A percentile compares a stretch with the other conserved stretches of the same genome.
Evolutionary conservation across 2,113 vertebrate genomes (phyloP).

Genomic region (Trematomus loennbergii): DNA sequence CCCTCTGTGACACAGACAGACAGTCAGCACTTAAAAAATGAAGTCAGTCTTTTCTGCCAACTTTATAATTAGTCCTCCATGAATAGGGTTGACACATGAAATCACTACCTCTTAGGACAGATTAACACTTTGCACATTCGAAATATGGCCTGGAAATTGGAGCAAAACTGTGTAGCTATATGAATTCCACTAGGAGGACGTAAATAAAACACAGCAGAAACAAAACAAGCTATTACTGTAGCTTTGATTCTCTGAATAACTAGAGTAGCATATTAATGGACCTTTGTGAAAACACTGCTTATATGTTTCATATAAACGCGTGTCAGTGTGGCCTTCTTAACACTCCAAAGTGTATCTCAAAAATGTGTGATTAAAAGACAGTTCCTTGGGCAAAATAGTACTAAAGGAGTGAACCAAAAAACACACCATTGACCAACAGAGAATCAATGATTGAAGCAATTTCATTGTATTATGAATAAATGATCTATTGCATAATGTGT

Average conservation of each 20-base stretch:
- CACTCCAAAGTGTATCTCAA: neutral
- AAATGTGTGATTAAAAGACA: neutral
- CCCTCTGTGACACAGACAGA: slow-evolving; percentile 7
- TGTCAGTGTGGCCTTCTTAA: neutral
- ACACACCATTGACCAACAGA: neutral
- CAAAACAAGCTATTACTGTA: neutral
- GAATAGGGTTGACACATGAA: slow-evolving; percentile 20
- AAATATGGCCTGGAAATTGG: slow-evolving; percentile 43
- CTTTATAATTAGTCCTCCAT: slow-evolving; percentile 50
- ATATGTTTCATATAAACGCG: slow-evolving; percentile 5
- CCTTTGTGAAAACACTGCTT: slow-evolving; percentile 5
- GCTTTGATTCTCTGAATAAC: slow-evolving; percentile 50
- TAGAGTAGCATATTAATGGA: slow-evolving; percentile 1
- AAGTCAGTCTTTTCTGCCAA: slow-evolving; percentile 21
- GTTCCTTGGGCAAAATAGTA: neutral
- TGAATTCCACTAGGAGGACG: slow-evolving; percentile 3
- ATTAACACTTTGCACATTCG: slow-evolving; percentile 41
- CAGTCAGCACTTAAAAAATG: slow-evolving; percentile 10
- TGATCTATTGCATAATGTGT: neutral
- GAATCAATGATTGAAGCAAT: neutral
- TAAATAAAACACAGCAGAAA: slow-evolving; percentile 16
- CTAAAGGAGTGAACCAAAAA: neutral
- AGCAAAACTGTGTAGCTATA: slow-evolving; percentile 1
- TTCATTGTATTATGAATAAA: neutral
- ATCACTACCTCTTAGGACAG: slow-evolving; percentile 33